phyloP scores from a whole-genome alignment of 2,888 invertebrate species.

The Tridacna crocea region DNA sequence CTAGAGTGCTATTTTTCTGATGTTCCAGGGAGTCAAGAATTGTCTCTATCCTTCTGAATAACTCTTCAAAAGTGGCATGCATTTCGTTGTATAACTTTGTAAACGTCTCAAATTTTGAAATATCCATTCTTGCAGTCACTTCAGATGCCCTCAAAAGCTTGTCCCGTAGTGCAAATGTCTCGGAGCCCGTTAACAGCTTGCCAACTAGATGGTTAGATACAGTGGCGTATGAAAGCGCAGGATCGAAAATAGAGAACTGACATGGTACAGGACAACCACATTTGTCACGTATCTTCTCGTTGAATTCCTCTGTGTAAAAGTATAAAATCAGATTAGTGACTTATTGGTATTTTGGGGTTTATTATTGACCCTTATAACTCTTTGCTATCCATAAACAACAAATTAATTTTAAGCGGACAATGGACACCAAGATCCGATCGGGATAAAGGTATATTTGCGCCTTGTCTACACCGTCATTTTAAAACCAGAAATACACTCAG shows the following conservation, averaged over 20 bases:
- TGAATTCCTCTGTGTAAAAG: conserved; percentile 36
- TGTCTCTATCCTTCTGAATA: conserved; percentile 47
- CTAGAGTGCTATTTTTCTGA: conserved; percentile 47
- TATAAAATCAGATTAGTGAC: background rate
- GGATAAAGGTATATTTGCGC: too few species aligned
- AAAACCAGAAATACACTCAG: too few species aligned
- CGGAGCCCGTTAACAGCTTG: conserved; percentile 60
- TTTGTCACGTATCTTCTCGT: conserved; percentile 22
- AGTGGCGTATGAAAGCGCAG: conserved; percentile 74
- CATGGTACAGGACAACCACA: conserved; percentile 78
- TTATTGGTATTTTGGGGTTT: background rate
- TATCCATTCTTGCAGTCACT: conserved; percentile 67
- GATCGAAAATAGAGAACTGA: conserved; percentile 70
- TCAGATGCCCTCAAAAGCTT: conserved; percentile 64
- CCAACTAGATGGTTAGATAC: conserved; percentile 70
- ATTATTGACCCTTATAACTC: background rate
- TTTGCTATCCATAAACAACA: background rate
- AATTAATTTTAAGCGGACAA: background rate
- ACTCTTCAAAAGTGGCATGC: conserved; percentile 31
- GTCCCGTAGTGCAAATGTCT: conserved; percentile 42
- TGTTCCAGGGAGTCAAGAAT: conserved; percentile 48
- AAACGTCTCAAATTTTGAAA: conserved; percentile 46
- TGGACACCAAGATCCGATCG: background rate
- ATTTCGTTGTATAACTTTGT: conserved; percentile 38
- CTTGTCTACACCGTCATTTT: too few species aligned